A percentile compares a stretch with the other conserved stretches of the same genome.
These are phyloP conservation scores for Argentina silus DNA, from an alignment of 2,797 vertebrate genomes.

Conservation along the genomic window DNA sequence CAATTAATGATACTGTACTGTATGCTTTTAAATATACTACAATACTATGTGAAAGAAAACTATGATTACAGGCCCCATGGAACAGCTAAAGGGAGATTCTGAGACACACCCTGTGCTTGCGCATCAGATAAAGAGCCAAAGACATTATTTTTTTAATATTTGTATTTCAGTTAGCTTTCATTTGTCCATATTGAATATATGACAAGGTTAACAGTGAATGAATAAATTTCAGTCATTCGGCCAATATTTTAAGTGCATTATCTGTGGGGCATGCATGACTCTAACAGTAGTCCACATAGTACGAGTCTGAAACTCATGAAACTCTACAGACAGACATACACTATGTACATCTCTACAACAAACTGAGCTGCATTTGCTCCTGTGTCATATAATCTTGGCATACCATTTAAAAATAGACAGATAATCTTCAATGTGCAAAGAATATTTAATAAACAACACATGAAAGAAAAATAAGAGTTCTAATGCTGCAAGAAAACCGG, in stretches of 20 bases:
- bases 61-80: too few relatives aligned
- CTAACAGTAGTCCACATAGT: constrained; percentile 4
- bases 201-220: constrained; percentile 3
- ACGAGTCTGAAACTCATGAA: neutral
- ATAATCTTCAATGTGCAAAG: constrained; percentile 14
- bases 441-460: constrained; percentile 4
- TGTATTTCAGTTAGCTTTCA: neutral
- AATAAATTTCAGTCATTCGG: neutral
- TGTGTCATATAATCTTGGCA: neutral
- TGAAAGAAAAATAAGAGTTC: neutral
- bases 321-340: neutral
- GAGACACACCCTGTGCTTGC: too few relatives aligned
- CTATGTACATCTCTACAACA: neutral
- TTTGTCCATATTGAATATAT: constrained; percentile 11
- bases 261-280: constrained; percentile 32
- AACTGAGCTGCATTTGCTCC: neutral
- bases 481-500: constrained; percentile 16
- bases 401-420: neutral
- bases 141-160: neutral
- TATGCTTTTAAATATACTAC: too few relatives aligned
- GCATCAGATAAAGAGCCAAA: too few relatives aligned
- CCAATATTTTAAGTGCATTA: neutral
- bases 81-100: too few relatives aligned
- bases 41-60: too few relatives aligned
- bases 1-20: too few relatives aligned